phyloP scores from a whole-genome alignment of 2,113 vertebrate genomes.

The Alethe diademata region DNA sequence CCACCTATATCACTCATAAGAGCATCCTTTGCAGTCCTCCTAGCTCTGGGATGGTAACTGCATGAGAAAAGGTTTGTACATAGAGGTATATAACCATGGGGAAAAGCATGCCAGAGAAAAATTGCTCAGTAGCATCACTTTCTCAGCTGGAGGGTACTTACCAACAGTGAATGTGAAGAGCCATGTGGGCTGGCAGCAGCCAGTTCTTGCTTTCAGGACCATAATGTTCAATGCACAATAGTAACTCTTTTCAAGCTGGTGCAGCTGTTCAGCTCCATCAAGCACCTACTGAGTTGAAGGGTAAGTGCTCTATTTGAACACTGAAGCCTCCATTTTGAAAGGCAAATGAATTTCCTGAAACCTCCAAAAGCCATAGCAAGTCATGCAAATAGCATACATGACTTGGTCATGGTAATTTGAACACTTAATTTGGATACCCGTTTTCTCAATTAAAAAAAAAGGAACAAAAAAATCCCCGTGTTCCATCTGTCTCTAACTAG shows the following conservation, averaged over 20 bases:
- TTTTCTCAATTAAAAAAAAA: background rate
- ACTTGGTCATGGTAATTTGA: slow-evolving; percentile 7
- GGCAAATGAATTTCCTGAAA: slow-evolving; percentile 57
- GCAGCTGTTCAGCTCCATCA: slow-evolving; percentile 66
- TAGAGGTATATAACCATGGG: background rate
- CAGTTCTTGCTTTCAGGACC: slow-evolving; percentile 43
- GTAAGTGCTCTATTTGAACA: slow-evolving; percentile 39
- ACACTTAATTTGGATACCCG: background rate
- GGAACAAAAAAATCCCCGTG: background rate
- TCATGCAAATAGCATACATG: slow-evolving; percentile 6
- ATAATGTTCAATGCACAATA: slow-evolving; percentile 43
- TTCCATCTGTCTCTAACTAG: background rate
- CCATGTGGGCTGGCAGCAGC: slow-evolving; percentile 9
- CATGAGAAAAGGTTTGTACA: background rate
- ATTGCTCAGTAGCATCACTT: background rate
- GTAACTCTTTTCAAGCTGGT: slow-evolving; percentile 52
- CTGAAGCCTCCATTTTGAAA: slow-evolving; percentile 23
- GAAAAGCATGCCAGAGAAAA: background rate
- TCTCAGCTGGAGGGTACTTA: background rate
- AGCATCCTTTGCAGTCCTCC: background rate
- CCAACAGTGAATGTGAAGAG: background rate
- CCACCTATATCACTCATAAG: background rate
- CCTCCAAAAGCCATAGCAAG: slow-evolving; percentile 25
- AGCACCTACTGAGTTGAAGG: slow-evolving; percentile 68
- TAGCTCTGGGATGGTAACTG: background rate